phyloP scores from a whole-genome alignment of 1,140 invertebrate species.

The Brachionus angularis region DNA sequence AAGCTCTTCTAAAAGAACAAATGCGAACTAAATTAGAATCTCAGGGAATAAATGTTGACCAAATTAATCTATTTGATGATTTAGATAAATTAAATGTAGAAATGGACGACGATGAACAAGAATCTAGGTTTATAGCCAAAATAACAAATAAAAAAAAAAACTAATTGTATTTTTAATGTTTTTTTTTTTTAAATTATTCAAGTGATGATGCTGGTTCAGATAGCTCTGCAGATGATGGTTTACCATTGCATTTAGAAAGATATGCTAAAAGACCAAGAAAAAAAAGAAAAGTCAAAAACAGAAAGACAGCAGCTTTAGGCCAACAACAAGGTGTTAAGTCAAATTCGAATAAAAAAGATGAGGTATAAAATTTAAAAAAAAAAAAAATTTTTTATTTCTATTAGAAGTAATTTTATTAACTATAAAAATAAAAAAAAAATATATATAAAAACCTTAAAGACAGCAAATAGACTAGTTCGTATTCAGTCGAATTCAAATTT shows the following conservation, averaged over 20 bases:
- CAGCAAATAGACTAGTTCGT: too few species aligned
- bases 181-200: conserved; percentile 44
- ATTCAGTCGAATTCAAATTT: too few species aligned
- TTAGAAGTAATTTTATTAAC: too few species aligned
- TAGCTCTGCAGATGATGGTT: conserved; percentile 57
- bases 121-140: background rate
- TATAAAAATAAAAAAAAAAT: too few species aligned
- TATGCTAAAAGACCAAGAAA: conserved; percentile 11
- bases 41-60: conserved; percentile 46
- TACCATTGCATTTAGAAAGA: conserved; percentile 52
- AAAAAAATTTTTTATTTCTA: background rate
- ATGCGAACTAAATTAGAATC: conserved; percentile 40
- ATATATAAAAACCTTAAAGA: too few species aligned
- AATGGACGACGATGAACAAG: conserved; percentile 36
- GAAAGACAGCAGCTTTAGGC: background rate
- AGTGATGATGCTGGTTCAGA: conserved; percentile 58
- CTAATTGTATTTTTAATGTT: background rate
- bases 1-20: conserved; percentile 35
- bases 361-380: background rate
- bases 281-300: conserved; percentile 32
- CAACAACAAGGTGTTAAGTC: background rate
- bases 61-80: conserved; percentile 47
- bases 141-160: background rate
- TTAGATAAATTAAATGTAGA: conserved; percentile 10
- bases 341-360: background rate